A percentile compares a stretch with the other conserved stretches of the same genome.
phyloP scores from a whole-genome alignment of 2,797 vertebrate genomes.

The Xiphophorus birchmanni region DNA sequence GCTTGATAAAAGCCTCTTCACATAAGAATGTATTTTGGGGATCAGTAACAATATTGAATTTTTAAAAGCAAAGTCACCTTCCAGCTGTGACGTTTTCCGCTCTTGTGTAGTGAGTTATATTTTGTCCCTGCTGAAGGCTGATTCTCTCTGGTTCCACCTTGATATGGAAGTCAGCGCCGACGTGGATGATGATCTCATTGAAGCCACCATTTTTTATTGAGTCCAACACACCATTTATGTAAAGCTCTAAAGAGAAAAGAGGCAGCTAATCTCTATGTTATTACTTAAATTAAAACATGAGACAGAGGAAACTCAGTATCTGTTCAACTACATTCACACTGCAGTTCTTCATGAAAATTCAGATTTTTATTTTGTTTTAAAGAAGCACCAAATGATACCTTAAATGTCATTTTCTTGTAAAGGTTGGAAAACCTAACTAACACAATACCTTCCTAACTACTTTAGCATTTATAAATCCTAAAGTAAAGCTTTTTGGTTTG shows the following conservation, averaged over 20 bases:
- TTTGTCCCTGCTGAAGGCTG: slow-evolving; percentile 36
- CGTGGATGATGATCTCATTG: slow-evolving; percentile 56
- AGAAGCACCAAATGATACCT: background rate
- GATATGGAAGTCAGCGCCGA: slow-evolving; percentile 36
- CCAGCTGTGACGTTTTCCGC: slow-evolving; percentile 6
- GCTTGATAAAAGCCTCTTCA: background rate
- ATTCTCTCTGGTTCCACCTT: slow-evolving; percentile 35
- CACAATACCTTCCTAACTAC: background rate
- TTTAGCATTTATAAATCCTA: background rate
- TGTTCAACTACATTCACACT: background rate
- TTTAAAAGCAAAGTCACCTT: slow-evolving; percentile 54
- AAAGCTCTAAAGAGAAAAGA: slow-evolving; percentile 54
- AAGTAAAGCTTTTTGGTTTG: background rate
- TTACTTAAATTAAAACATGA: background rate
- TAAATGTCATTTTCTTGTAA: background rate
- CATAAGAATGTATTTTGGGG: background rate
- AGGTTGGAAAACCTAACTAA: background rate
- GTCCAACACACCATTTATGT: slow-evolving; percentile 68
- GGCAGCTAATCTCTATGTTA: background rate
- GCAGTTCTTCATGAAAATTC: background rate
- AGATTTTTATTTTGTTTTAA: background rate
- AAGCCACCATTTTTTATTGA: slow-evolving; percentile 53
- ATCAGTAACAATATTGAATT: background rate
- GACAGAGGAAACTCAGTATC: background rate
- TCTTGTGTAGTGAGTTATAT: accelerated